Conservation (phyloP, 1,140 invertebrate species). For the Pinna nobilis region DNA sequence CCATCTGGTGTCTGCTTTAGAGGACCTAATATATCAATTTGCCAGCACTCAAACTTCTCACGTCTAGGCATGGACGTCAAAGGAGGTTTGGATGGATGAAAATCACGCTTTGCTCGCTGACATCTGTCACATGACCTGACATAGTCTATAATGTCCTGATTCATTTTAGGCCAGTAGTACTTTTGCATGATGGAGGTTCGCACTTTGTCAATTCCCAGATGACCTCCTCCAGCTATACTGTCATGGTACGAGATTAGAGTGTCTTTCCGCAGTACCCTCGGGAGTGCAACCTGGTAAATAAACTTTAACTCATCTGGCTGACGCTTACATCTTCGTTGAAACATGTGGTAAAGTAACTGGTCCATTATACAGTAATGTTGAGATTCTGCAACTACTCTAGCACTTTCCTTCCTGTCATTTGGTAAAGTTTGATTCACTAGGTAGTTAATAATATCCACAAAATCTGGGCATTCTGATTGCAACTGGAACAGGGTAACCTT, state of each 20-base stretch:
- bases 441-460: slow-evolving; percentile 12
- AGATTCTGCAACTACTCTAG: background rate
- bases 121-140: slow-evolving; percentile 31
- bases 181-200: slow-evolving; percentile 3
- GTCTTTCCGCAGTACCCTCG: slow-evolving; percentile 8
- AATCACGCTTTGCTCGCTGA: slow-evolving; percentile 22
- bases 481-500: slow-evolving; percentile 1
- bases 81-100: slow-evolving; percentile 16
- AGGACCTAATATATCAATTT: slow-evolving; percentile 48
- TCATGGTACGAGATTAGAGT: slow-evolving; percentile 32
- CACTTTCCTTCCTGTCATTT: slow-evolving; percentile 7
- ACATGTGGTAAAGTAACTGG: slow-evolving; percentile 37
- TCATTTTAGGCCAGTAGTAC: slow-evolving; percentile 36
- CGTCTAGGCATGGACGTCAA: slow-evolving; percentile 17
- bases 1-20: slow-evolving; percentile 30
- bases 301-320: slow-evolving; percentile 1
- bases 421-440: slow-evolving; percentile 15
- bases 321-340: slow-evolving; percentile 21
- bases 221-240: slow-evolving; percentile 18
- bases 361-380: slow-evolving; percentile 10
- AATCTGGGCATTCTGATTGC: slow-evolving; percentile 7
- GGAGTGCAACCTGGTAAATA: slow-evolving; percentile 20
- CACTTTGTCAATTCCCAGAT: slow-evolving; percentile 16
- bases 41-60: slow-evolving; percentile 29
- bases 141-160: slow-evolving; percentile 23